Conservation (phyloP, 2,797 vertebrate species). For the Odontamblyopus lacepedii region DNA sequence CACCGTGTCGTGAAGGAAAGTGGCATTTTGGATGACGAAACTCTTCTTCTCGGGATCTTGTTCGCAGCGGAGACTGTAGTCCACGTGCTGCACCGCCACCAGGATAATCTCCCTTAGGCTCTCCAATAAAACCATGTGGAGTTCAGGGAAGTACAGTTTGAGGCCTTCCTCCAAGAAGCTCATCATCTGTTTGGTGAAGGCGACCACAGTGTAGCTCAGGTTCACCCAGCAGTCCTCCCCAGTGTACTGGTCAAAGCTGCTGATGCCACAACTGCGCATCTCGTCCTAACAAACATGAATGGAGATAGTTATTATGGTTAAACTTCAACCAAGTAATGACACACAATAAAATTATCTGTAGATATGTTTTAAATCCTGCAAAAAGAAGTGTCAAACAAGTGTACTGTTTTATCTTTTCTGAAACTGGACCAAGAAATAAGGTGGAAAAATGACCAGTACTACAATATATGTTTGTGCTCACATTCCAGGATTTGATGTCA, state of each 20-base stretch:
- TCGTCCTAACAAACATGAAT: conserved; percentile 77
- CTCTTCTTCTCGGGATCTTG: conserved; percentile 94
- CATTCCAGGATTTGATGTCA: not conserved
- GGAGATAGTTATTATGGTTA: not conserved
- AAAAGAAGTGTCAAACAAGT: not conserved
- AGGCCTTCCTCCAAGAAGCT: conserved; percentile 94
- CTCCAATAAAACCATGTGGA: conserved; percentile 97
- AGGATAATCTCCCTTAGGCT: conserved; percentile 94
- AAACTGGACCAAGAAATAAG: no score
- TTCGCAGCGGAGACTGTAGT: conserved; percentile 96
- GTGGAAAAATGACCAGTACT: no score
- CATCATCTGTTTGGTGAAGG: conserved; percentile 99
- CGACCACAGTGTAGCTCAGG: conserved; percentile 96
- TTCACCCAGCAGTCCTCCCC: conserved; percentile 99
- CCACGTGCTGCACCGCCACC: conserved; percentile 95
- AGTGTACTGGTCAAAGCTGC: conserved; percentile 90
- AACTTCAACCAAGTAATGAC: not conserved
- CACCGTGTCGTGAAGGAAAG: conserved; percentile 94
- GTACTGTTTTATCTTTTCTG: not conserved
- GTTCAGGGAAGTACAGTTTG: conserved; percentile 95
- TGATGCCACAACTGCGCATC: conserved; percentile 88
- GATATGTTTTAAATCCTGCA: not conserved
- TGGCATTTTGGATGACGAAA: conserved; percentile 93
- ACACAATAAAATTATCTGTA: not conserved
- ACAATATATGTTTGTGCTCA: not conserved